Evolutionary conservation across 2,888 invertebrate genomes (phyloP), one percentile per base, ranked within the genome.

Genomic region (Coelopa pilipes): DNA sequence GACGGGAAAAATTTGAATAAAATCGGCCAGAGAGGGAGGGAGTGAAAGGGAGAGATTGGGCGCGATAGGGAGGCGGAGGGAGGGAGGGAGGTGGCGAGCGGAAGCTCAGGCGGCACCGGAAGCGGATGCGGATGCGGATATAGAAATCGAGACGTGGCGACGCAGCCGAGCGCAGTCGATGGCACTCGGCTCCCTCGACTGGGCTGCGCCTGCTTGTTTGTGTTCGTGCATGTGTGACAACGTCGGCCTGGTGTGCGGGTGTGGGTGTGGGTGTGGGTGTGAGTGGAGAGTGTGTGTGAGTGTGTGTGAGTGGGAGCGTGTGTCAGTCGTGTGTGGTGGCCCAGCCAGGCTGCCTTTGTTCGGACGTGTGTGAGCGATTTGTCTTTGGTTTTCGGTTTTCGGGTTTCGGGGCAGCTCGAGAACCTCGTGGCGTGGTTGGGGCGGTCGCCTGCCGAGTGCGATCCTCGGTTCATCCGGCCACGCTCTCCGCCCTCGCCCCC

Each of bases 401-500:
- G 34, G 68, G 55, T 53, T 66, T 19, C 34, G 62, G 62, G 70
- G 19, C 21, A 50, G 66, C 73, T 70, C 24, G 53, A 13, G 66
- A 50, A 15, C 53, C 50, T 45, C 68, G 68, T 68, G 59, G 66
- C 68, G 55, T 34, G 34, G 74, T 55, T 70, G 70, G 19, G 24
- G 74, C 63, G 75, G 75, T 74, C 73, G 71, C 74, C 75, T 75
- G 73, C 73, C 66, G 53, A 74, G 74, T 75, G 49, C 72, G 69
- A 50, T 34, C 34, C 34, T 34, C 34, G 7, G 4, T 34, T 34
- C 34, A 34, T 34, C 34, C 7, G 2, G 2, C 7, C 34, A n/a
- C n/a, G n/a, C 34, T 34, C 62, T 72, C 69, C 34, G 2, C 34
- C 65, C 69, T 69, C 70, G 62, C 57, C 65, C 71, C 47, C 69